Percentiles rank a stretch among this genome's conserved stretches.
Conservation (phyloP, 2,888 invertebrate species). For the Leptopilina drosophilae region DNA sequence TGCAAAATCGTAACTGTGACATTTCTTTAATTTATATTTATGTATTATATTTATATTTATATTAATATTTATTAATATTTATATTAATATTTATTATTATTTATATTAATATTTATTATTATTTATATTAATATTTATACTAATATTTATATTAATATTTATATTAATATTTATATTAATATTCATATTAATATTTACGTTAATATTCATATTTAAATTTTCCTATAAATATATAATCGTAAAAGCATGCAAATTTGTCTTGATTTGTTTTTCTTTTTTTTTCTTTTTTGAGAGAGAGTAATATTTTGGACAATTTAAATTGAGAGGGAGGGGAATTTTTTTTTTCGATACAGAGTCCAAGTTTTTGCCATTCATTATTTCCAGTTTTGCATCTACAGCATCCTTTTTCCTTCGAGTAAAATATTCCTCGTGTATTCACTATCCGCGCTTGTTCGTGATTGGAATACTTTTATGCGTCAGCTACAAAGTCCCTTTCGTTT, state of each 20-base stretch:
- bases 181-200: too few species aligned
- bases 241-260: constrained; percentile 25
- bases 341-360: constrained; percentile 28
- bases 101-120: too few species aligned
- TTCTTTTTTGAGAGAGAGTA: constrained; percentile 3
- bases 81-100: too few species aligned
- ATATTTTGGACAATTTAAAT: neutral
- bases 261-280: neutral
- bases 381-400: constrained; percentile 29
- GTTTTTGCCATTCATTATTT: constrained; percentile 36
- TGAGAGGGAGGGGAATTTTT: constrained; percentile 7
- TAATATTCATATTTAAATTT: too few species aligned
- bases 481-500: constrained; percentile 60
- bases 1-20: constrained; percentile 54
- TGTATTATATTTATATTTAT: too few species aligned
- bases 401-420: constrained; percentile 30
- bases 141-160: too few species aligned
- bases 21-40: neutral
- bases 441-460: constrained; percentile 62
- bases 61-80: too few species aligned
- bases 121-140: too few species aligned
- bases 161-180: too few species aligned
- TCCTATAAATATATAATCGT: neutral
- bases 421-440: constrained; percentile 35
- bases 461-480: constrained; percentile 67